Evolutionary conservation across 2,888 invertebrate species (phyloP), one percentile per base, ranked within the genome.

Genomic region (Escarpia spicata): DNA sequence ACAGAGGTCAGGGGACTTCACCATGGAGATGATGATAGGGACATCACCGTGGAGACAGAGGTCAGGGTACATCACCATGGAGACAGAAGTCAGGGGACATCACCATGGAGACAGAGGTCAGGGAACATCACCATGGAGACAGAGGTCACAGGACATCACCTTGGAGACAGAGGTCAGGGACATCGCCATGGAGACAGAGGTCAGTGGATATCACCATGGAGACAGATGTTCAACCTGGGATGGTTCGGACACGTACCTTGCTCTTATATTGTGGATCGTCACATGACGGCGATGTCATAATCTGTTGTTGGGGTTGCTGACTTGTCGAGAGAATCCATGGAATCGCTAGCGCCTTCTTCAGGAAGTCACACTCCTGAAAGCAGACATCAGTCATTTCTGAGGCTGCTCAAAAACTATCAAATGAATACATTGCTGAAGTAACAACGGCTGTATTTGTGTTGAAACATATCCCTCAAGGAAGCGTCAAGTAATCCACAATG

Each of bases 261-360:
- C 26, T 26, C n/a, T 75, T 75, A 75, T 75, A n/a, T 26, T 26
- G 75, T 75, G 75, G 75, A 26, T 75, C 75, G 75, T 75, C 75
- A 75, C 75, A 75, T 37, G 45, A 44, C 92, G 95, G 96, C 91
- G 94, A 95, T 93, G 95, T 94, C n/a, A 95, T 94, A 91, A 97
- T 95, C 95, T 97, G 97, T 93, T 97, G 97, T 94, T 97, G 97
- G 3, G 97, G 97, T 93, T 97, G 97, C 94, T 97, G 97, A 94
- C 97, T 97, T n/a, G 97, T 97, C 12, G 97, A 97, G 60, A 97
- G 94, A 2, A 97, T 97, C 97, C 97, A 97, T 0, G 97, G 97
- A 93, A 96, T 95, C 92, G 96, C 96, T 19, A 97, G 94, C 43
- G 96, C 95, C 93, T 96, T 96, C 94, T 97, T 96, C 94, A 97